These are phyloP conservation scores for Xenops minutus DNA, from an alignment of 2,797 vertebrate species.

Conservation along the genomic window DNA sequence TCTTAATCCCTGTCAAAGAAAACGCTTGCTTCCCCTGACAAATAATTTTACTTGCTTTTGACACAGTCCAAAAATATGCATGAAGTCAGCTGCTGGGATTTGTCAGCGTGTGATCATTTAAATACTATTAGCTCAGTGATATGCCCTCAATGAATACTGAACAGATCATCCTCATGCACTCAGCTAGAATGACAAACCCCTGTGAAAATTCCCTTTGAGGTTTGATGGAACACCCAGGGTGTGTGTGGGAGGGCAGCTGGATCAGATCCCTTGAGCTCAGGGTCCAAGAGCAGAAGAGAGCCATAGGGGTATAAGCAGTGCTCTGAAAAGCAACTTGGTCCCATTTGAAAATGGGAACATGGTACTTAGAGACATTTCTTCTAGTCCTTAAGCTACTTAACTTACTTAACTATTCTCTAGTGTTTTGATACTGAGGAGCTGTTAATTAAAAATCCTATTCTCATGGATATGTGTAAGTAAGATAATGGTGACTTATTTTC, in stretches of 20 bases:
- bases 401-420: background rate
- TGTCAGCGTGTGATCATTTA: rapidly evolving
- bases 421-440: background rate
- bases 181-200: background rate
- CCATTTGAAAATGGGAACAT: background rate
- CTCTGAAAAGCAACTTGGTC: background rate
- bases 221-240: background rate
- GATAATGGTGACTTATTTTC: background rate
- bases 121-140: background rate
- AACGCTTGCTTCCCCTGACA: background rate
- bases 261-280: background rate
- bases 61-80: background rate
- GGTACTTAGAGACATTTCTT: background rate
- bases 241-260: rapidly evolving
- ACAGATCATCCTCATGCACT: background rate
- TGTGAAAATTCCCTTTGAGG: background rate
- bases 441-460: background rate
- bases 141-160: background rate
- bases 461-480: background rate
- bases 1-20: background rate
- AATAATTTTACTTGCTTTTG: background rate
- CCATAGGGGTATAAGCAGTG: background rate
- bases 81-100: background rate
- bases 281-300: background rate
- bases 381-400: background rate